Evolutionary conservation across 2,797 vertebrate genomes (phyloP).

Genomic region (Acanthis flammea): DNA sequence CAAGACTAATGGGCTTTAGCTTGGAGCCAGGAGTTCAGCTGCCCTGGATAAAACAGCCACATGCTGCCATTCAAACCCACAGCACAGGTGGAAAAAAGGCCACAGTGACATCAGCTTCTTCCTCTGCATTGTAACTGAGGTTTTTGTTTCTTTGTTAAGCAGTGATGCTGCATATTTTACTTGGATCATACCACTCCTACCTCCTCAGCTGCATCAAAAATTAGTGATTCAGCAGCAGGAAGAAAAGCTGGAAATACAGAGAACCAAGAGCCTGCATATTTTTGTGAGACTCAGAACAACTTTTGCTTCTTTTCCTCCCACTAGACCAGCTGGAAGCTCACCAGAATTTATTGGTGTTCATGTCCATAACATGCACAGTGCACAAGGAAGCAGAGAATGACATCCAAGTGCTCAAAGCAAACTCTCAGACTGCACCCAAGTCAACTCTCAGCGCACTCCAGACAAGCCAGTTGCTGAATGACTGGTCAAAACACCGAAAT

Average conservation of each 20-base stretch:
- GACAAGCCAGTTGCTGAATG: not conserved
- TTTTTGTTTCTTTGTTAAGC: not conserved
- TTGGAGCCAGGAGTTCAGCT: not conserved
- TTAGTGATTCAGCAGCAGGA: not conserved
- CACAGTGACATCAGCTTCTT: not conserved
- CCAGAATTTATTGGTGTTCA: not conserved
- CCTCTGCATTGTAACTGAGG: not conserved
- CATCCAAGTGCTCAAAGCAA: not conserved
- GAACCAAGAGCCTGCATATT: fast-evolving
- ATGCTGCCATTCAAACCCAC: not conserved
- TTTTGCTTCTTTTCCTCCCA: not conserved
- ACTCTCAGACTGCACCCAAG: not conserved
- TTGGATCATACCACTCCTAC: not conserved
- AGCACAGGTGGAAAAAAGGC: not conserved
- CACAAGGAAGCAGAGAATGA: fast-evolving
- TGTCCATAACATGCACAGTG: fast-evolving
- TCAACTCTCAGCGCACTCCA: fast-evolving
- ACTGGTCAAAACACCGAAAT: not conserved
- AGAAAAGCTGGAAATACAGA: not conserved
- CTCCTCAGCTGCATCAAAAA: not conserved
- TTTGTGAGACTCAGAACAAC: not conserved
- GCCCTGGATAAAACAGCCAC: not conserved
- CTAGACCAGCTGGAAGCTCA: not conserved
- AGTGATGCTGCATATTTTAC: not conserved
- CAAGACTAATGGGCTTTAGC: not conserved